Conservation (phyloP, 2,797 vertebrate species). For the Acanthurus tractus region DNA sequence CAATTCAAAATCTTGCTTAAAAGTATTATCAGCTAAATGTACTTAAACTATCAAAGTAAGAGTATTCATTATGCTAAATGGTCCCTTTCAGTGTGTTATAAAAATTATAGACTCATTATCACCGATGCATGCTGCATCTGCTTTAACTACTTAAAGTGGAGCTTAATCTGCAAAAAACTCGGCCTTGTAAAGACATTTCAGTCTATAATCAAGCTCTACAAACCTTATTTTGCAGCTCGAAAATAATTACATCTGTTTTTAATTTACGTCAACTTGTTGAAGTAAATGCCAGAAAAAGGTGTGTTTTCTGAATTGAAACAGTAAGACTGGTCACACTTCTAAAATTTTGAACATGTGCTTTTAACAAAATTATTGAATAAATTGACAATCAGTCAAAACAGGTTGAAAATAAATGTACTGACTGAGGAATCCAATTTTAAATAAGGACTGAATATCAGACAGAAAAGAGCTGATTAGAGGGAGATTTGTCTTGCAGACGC, state of each 20-base stretch:
- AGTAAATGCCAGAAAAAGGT: not conserved
- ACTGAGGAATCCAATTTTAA: not conserved
- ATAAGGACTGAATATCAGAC: not conserved
- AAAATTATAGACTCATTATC: conserved; percentile 11
- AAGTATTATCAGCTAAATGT: not conserved
- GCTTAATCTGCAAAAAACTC: conserved; percentile 12
- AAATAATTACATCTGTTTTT: conserved; percentile 1
- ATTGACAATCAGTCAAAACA: not conserved
- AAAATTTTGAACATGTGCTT: not conserved
- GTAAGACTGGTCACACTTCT: too few relatives aligned
- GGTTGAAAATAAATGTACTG: not conserved
- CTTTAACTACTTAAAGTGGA: conserved; percentile 6
- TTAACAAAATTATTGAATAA: not conserved
- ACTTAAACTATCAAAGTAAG: not conserved
- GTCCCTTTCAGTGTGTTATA: not conserved
- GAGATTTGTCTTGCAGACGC: not conserved
- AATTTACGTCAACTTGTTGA: not conserved
- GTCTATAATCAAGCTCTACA: not conserved
- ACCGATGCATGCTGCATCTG: not conserved
- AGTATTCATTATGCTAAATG: conserved; percentile 1
- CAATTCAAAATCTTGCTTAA: not conserved
- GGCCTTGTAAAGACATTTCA: conserved; percentile 7
- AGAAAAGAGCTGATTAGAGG: not conserved
- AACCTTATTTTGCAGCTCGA: not conserved
- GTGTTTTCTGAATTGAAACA: not conserved